Evolutionary conservation across 1,140 invertebrate genomes (phyloP), one percentile per base, ranked within the genome.

Genomic region (Cotesia vestalis): DNA sequence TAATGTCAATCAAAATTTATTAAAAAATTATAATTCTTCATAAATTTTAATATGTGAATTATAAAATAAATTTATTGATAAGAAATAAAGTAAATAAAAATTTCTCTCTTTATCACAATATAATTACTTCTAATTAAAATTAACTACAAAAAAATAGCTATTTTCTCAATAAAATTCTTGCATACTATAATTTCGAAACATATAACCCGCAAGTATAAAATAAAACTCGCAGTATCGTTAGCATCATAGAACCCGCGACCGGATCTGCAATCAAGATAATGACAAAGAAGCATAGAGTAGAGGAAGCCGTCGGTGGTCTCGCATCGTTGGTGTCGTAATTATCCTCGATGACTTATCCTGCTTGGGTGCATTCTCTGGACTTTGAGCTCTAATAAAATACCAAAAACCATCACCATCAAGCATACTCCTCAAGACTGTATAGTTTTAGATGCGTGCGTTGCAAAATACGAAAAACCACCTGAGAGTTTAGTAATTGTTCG

Each of bases 401-500:
- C 55, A 72, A 75, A 75, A 73, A 73, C 76, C 74, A 74, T 59
- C 64, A 27, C 27, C 55, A 72, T 75, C 73, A 73, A 73, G 75
- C 73, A 74, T 59, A 60, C 40, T 46, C 6, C 40, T 9, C 40
- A 46, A 51, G 12, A 66, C 5, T 38, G 12, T 52, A 36, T n/a
- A 68, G n/a, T 20, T 35, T 9, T 27, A 51, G 55, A 27, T 62
- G 60, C 60, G 66, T 62, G 71, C 71, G 64, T 55, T 70, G 66
- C 66, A 14, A 60, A 59, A 64, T 53, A 20, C 11, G 53, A 66
- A 75, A 59, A 71, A 71, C 51, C 35, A 71, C 51, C 40, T 73
- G 64, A 51, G 53, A n/a, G 60, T 46, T 73, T 64, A 62, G 84
- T 87, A 86, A 87, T 87, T 86, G 85, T 84, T 86, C 82, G 85